Evolutionary conservation across 1,140 invertebrate species (phyloP), one percentile per base, ranked within the genome.

Genomic region (Drosophila carrolli): DNA sequence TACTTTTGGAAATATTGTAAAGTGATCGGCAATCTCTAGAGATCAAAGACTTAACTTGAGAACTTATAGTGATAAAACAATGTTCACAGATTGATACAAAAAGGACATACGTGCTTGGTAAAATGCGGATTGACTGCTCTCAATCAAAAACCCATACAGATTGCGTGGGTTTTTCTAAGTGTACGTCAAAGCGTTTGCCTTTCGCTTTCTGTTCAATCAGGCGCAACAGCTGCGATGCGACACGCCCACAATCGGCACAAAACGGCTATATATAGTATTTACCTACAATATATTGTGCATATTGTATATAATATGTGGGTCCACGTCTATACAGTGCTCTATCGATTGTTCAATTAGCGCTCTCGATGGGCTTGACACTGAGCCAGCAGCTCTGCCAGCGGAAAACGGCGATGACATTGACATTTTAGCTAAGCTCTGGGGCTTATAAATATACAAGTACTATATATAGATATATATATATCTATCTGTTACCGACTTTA

Each of bases 261-360:
- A 61, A 43, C 53, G 43, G 27, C 62, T 75, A 40, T 59, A 56
- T 74, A 57, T 81, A 56, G 54, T 67, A 56, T 78, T 68, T 76
- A 58, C 65, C 47, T 53, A 48, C 43, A 51, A 40, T 51, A 55
- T 47, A 47, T 55, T 61, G 75, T 79, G 80, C 71, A 78, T 70
- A 43, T 53, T 32, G 29, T 32, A 60, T 78, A 56, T 50, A 40
- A 44, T 61, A 57, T 44, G 19, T 53, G 51, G 53, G 54, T 51
- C 61, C 47, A 70, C 16, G 41, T 59, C 58, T 8, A 44, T 63
- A 72, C 61, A 72, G 46, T 66, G 75, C 62, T 83, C 76, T 80
- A 88, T 88, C 84, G 83, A 88, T 88, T 70, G 83, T 77, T 88
- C 83, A 83, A 89, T 88, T 89, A 89, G 84, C 79, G 67, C 70